Conservation (phyloP, 2,888 invertebrate genomes). For the Plemyria rubiginata region DNA sequence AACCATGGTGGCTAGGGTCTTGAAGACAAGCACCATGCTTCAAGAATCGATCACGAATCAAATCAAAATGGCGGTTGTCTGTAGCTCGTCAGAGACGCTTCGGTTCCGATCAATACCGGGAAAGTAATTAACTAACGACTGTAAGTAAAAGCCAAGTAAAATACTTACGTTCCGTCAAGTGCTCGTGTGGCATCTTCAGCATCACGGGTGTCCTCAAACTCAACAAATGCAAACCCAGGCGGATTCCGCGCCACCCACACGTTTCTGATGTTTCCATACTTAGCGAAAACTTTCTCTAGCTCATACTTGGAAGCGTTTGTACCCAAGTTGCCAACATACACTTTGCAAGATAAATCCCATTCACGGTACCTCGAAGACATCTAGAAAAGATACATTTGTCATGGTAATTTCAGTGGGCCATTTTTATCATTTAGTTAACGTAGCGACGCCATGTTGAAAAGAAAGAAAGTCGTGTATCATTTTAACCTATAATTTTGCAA, state of each 20-base stretch:
- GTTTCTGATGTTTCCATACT: slow-evolving; percentile 94
- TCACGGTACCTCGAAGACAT: slow-evolving; percentile 91
- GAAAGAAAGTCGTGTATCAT: not conserved
- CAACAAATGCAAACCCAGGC: slow-evolving; percentile 96
- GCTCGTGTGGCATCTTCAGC: slow-evolving; percentile 94
- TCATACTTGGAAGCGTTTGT: slow-evolving; percentile 96
- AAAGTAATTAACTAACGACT: too few relatives aligned
- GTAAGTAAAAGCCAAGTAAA: not conserved
- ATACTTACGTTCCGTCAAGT: slow-evolving; percentile 88
- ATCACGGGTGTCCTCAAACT: slow-evolving; percentile 94
- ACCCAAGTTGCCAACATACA: slow-evolving; percentile 96
- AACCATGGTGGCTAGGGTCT: not conserved
- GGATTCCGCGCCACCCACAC: slow-evolving; percentile 98
- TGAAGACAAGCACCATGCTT: too few relatives aligned
- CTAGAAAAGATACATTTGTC: slow-evolving; percentile 51
- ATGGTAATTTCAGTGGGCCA: not conserved
- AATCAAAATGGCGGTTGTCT: slow-evolving; percentile 43
- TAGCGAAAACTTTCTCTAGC: slow-evolving; percentile 93
- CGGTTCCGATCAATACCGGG: slow-evolving; percentile 5
- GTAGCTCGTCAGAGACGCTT: not conserved
- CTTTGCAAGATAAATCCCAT: slow-evolving; percentile 95
- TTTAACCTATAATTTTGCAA: not conserved
- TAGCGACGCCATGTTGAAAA: slow-evolving; percentile 5
- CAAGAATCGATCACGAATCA: too few relatives aligned
- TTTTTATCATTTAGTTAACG: too few relatives aligned